A percentile compares a stretch with the other conserved stretches of the same genome.
phyloP scores from a whole-genome alignment of 92 coral and sea anemone species.

The Palythoa heliodiscus region DNA sequence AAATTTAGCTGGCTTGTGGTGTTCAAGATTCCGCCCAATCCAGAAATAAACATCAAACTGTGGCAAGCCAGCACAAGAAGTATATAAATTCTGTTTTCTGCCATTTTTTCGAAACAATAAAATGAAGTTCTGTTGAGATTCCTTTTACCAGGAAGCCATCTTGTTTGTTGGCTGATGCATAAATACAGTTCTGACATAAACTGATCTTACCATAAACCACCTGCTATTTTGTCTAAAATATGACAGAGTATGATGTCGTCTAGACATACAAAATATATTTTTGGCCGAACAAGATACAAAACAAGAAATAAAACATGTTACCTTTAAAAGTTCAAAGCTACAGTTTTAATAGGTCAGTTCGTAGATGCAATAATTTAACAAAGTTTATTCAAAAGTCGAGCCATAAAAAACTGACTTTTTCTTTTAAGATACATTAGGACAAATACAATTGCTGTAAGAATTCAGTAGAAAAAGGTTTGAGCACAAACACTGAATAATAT shows the following conservation, averaged over 20 bases:
- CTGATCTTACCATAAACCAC: slow-evolving; percentile 30
- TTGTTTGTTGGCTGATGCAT: slow-evolving; percentile 3
- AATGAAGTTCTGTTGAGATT: background rate
- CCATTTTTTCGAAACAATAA: background rate
- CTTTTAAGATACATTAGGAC: no score
- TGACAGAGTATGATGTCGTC: background rate
- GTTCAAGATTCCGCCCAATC: background rate
- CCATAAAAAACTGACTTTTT: no score
- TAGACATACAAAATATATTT: background rate
- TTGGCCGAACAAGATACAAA: background rate
- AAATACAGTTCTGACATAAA: slow-evolving; percentile 32
- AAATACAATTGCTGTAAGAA: no score
- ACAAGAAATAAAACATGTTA: background rate
- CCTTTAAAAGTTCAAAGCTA: background rate
- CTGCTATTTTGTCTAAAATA: slow-evolving; percentile 5
- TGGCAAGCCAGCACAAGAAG: background rate
- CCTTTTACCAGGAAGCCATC: background rate
- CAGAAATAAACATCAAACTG: background rate
- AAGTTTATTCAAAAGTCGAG: no score
- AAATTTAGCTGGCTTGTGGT: background rate
- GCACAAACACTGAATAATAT: no score
- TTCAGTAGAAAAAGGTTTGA: no score
- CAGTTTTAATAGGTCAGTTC: no score
- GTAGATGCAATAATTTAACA: no score
- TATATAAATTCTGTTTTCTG: background rate